Evolutionary conservation across 2,797 vertebrate species (phyloP).

Genomic region (Lepilemur septentrionalis): DNA sequence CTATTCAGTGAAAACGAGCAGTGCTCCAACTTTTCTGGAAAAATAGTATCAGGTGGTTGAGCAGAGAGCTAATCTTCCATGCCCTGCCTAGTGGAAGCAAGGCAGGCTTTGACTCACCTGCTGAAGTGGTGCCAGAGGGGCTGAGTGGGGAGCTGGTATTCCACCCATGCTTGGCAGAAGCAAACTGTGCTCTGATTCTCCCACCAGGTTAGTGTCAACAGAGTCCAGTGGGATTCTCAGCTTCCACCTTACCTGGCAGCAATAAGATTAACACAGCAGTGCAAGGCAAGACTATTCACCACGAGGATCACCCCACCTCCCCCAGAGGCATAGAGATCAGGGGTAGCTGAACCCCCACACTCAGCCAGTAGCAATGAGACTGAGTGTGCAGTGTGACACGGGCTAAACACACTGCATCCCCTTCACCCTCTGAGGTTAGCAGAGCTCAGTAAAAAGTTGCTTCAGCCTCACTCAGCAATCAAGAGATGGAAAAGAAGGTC

Average conservation of each 20-base stretch:
- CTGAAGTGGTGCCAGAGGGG: accelerated
- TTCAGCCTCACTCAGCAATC: too few species aligned
- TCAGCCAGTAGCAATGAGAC: accelerated
- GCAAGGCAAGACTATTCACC: background rate
- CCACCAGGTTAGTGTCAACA: background rate
- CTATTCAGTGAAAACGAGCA: too few species aligned
- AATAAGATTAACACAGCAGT: background rate
- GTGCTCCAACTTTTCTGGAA: background rate
- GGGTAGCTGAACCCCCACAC: background rate
- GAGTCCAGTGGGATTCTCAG: background rate
- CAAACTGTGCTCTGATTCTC: background rate
- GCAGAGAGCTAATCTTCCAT: too few species aligned
- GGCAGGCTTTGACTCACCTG: accelerated
- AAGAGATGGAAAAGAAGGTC: background rate
- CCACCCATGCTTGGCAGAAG: background rate
- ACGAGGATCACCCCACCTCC: accelerated
- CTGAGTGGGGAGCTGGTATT: background rate
- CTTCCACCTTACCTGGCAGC: too few species aligned
- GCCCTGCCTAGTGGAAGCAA: too few species aligned
- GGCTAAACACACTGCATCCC: accelerated
- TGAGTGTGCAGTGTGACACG: background rate
- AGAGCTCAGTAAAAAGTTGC: background rate
- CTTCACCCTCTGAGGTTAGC: accelerated
- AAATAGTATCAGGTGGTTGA: accelerated
- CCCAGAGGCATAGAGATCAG: accelerated